A percentile compares a stretch with the other conserved stretches of the same genome.
These are phyloP conservation scores for Nematolebias whitei DNA, from an alignment of 2,113 vertebrate species.

Conservation along the genomic window DNA sequence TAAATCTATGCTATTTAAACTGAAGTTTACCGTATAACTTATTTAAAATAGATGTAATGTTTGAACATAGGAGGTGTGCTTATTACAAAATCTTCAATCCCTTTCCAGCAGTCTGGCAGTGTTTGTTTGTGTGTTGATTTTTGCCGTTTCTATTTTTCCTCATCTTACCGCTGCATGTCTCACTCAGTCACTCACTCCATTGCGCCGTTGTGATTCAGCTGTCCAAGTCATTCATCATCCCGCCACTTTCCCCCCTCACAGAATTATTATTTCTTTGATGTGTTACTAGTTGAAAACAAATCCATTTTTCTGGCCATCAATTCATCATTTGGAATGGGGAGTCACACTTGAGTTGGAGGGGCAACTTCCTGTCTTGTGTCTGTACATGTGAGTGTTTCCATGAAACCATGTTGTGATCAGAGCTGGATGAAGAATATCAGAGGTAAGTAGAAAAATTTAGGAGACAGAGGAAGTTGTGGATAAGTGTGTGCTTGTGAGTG, in stretches of 20 bases:
- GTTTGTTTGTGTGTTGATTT: slow-evolving; percentile 71
- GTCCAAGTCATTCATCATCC: slow-evolving; percentile 82
- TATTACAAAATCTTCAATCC: slow-evolving; percentile 13
- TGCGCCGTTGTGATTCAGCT: slow-evolving; percentile 79
- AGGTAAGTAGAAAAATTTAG: slow-evolving; percentile 46
- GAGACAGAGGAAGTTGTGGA: slow-evolving; percentile 21
- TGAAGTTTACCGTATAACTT: no score
- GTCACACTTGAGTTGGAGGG: slow-evolving; percentile 81
- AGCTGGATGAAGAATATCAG: slow-evolving; percentile 39
- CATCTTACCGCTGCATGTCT: slow-evolving; percentile 24
- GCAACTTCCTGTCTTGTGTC: slow-evolving; percentile 39
- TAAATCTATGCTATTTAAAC: no score
- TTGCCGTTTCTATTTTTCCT: slow-evolving; percentile 39
- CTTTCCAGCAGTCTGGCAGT: slow-evolving; percentile 17
- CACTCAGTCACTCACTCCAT: slow-evolving; percentile 72
- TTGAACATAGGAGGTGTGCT: slow-evolving; percentile 8
- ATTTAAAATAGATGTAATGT: not conserved
- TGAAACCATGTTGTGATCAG: slow-evolving; percentile 31
- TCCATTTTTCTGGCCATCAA: slow-evolving; percentile 83
- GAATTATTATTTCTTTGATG: slow-evolving; percentile 86
- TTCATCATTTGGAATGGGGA: slow-evolving; percentile 82
- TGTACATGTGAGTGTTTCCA: slow-evolving; percentile 5
- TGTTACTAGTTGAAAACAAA: slow-evolving; percentile 86
- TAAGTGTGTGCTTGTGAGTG: slow-evolving; percentile 9
- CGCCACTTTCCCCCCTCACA: slow-evolving; percentile 74